Conservation (phyloP, 2,888 invertebrate genomes). For the Thymelicus lineola region DNA sequence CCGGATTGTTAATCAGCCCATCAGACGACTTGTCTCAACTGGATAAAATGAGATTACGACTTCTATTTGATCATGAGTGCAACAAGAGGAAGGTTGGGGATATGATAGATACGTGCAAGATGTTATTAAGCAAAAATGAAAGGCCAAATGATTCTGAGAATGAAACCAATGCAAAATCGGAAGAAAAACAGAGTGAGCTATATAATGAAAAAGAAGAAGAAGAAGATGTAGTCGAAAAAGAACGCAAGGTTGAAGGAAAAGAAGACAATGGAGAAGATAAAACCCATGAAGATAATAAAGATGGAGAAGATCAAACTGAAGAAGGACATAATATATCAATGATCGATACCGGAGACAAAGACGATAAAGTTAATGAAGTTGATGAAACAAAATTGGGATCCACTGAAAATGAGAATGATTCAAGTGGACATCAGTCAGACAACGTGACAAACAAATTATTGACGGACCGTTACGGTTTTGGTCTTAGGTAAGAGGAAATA, state of each 20-base stretch:
- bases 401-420: neutral
- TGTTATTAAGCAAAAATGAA: slow-evolving; percentile 31
- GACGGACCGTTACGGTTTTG: neutral
- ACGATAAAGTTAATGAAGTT: neutral
- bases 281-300: neutral
- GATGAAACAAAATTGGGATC: neutral
- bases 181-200: neutral
- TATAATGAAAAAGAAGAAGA: slow-evolving; percentile 9
- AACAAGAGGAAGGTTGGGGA: slow-evolving; percentile 61
- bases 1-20: slow-evolving; percentile 60
- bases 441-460: neutral
- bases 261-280: neutral
- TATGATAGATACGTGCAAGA: slow-evolving; percentile 60
- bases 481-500: neutral
- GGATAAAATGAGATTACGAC: slow-evolving; percentile 64
- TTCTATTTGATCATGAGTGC: slow-evolving; percentile 65
- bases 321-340: too few relatives aligned
- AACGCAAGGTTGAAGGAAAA: neutral
- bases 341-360: neutral
- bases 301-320: too few relatives aligned
- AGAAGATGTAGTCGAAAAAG: neutral
- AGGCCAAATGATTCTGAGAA: slow-evolving; percentile 1
- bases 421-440: neutral
- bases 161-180: neutral
- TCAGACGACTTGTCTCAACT: slow-evolving; percentile 61